Evolutionary conservation across 2,113 vertebrate species (phyloP), one percentile per base, ranked within the genome.

Genomic region (Caretta caretta): DNA sequence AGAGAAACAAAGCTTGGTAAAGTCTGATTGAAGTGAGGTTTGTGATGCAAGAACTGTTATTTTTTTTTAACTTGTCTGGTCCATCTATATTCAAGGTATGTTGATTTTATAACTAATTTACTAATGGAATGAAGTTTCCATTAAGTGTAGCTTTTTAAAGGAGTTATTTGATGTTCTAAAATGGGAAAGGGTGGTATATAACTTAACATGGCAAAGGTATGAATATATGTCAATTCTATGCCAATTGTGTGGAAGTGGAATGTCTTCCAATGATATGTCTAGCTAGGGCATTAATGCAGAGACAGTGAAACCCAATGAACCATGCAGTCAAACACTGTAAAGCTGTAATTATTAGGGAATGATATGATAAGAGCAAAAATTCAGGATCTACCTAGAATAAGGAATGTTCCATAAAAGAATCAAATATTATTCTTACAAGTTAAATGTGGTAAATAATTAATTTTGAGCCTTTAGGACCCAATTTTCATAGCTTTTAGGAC

Each of bases 61-160:
- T 96, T 91, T 38, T 38, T 46, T 91, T n/a, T 81, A 91, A 88
- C 88, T 95, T n/a, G 88, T 90, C 57, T 90, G 80, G 79, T 91
- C 50, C 8, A 54, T 50, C 29, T 17, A 27, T 93, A 72, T 79
- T 82, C 51, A 80, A 82, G 78, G n/a, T 89, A 86, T 65, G 9
- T 76, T 56, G n/a, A 80, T 89, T 84, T 35, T 19, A 38, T 69
- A 69, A 69, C 65, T 69, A 24, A 4, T 56, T 92, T 90, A 88
- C 38, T 49, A 86, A 3, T 86, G 12, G 35, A 13, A 90, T 6
- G 3, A 3, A 31, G 72, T 83, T 88, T 83, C 13, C 79, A 54
- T 69, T 20, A 89, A 20, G n/a, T 2, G 35, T 9, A 38, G 35
- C 69, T 93, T 90, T 19, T 1, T 24, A 76, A 80, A 89, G 53